These are phyloP conservation scores for Paragorgia papillata DNA, from an alignment of 92 coral and sea anemone genomes.

Conservation along the genomic window DNA sequence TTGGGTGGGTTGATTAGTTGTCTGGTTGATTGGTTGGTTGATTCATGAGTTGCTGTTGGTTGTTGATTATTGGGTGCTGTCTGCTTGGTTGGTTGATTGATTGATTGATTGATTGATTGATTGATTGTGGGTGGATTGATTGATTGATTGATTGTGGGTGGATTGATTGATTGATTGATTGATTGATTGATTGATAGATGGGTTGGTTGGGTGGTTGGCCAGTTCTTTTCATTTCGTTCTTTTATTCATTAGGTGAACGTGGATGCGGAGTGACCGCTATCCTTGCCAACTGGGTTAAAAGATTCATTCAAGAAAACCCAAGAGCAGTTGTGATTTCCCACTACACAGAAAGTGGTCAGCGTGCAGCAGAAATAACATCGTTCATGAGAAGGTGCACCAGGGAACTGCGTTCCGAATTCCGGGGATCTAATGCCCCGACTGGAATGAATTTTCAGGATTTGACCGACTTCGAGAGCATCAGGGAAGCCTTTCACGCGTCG, in stretches of 20 bases:
- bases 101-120: no score
- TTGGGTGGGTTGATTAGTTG: no score
- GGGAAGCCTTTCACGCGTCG: slow-evolving; percentile 88
- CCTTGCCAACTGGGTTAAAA: slow-evolving; percentile 83
- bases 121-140: background rate
- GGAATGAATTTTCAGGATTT: slow-evolving; percentile 62
- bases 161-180: background rate
- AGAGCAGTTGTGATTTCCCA: slow-evolving; percentile 78
- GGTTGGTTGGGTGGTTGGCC: no score
- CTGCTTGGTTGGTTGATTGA: no score
- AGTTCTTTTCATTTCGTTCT: background rate
- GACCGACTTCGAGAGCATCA: slow-evolving; percentile 69
- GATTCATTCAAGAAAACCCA: slow-evolving; percentile 64
- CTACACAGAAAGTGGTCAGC: slow-evolving; percentile 79
- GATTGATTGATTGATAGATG: no score
- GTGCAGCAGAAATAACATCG: slow-evolving; percentile 75
- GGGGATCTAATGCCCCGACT: slow-evolving; percentile 63
- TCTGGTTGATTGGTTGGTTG: no score
- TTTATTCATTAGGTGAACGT: slow-evolving; percentile 71
- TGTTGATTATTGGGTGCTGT: no score
- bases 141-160: background rate
- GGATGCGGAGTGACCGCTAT: slow-evolving; percentile 88
- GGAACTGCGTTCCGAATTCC: slow-evolving; percentile 83
- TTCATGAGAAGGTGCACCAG: slow-evolving; percentile 94
- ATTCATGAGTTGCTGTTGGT: no score